Conservation (phyloP, 2,797 vertebrate genomes). For the Anguilla marmorata region DNA sequence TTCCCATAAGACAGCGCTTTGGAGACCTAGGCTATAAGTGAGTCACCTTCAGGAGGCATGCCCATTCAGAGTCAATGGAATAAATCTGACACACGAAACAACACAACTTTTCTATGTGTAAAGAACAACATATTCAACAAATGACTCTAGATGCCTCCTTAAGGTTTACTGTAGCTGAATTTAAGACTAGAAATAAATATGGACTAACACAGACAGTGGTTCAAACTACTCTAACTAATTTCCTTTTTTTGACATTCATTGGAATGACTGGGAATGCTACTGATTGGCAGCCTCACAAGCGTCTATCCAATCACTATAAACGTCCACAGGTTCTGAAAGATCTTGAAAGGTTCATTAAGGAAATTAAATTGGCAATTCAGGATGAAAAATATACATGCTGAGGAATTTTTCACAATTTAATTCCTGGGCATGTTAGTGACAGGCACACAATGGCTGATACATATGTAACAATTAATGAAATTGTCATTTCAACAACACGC, state of each 20-base stretch:
- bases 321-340: constrained; percentile 90
- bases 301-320: constrained; percentile 96
- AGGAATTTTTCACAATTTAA: not conserved
- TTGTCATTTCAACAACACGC: not conserved
- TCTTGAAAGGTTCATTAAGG: constrained; percentile 75
- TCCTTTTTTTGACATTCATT: not conserved
- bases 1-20: not conserved
- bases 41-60: not conserved
- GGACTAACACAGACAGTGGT: constrained; percentile 4
- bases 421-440: no score
- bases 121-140: not conserved
- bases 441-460: no score
- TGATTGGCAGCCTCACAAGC: constrained; percentile 95
- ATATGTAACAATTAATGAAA: not conserved
- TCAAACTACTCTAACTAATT: not conserved
- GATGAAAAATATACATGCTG: not conserved
- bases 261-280: constrained; percentile 59
- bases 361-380: not conserved
- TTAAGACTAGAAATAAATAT: not conserved
- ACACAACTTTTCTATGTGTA: no score
- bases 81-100: not conserved
- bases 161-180: not conserved
- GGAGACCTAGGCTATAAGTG: not conserved
- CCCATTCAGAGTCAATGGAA: not conserved
- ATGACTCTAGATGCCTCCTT: not conserved